Percentiles rank a stretch among this genome's conserved stretches.
Conservation (phyloP, 2,113 vertebrate species). For the Hippotragus niger region DNA sequence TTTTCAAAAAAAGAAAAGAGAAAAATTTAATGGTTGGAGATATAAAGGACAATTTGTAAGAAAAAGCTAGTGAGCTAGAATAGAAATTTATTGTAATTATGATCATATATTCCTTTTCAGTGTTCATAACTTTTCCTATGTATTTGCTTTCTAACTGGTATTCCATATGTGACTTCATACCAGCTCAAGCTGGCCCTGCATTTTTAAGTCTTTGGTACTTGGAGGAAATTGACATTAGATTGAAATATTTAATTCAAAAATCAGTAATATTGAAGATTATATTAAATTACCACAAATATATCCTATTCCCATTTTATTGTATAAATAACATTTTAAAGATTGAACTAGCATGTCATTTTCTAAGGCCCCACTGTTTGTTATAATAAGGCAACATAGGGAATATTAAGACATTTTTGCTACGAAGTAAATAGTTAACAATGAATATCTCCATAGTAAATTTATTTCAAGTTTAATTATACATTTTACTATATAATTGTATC, state of each 20-base stretch:
- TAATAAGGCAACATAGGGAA: not conserved
- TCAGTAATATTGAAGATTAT: conserved; percentile 12
- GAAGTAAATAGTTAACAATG: not conserved
- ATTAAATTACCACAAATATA: not conserved
- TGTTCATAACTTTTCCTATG: not conserved
- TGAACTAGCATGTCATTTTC: not conserved
- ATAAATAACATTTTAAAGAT: not conserved
- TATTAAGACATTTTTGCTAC: not conserved
- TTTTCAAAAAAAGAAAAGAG: not conserved
- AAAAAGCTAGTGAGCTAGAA: not conserved
- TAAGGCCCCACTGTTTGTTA: not conserved
- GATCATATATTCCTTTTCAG: not conserved
- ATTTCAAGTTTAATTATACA: no score
- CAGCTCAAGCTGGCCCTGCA: not conserved
- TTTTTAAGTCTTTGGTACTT: not conserved
- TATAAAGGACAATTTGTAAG: not conserved
- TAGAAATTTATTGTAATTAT: not conserved
- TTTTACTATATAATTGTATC: not conserved
- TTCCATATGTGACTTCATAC: not conserved
- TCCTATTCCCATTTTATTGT: not conserved
- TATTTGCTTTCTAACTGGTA: not conserved
- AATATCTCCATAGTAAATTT: not conserved
- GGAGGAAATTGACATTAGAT: not conserved
- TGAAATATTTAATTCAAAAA: not conserved
- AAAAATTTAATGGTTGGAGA: not conserved